Evolutionary conservation across 2,113 vertebrate genomes (phyloP).

Genomic region (Camelus dromedarius): DNA sequence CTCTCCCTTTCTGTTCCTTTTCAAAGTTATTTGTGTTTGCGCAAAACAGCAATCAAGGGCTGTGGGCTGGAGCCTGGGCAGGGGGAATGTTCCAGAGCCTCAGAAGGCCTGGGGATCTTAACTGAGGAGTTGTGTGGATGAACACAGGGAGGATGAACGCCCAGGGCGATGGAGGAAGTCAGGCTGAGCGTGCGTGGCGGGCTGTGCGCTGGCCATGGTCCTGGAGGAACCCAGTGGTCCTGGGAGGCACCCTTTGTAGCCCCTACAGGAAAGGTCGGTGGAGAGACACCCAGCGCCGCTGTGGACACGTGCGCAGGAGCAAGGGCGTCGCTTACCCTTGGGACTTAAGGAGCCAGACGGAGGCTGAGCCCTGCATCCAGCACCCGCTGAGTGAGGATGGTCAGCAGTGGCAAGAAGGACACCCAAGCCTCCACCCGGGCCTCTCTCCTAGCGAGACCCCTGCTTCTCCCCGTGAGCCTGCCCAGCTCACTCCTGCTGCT

Average conservation of each 20-base stretch:
- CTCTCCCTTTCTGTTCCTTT: neutral
- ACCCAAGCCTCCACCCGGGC: rapidly evolving
- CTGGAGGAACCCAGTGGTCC: neutral
- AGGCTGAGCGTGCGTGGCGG: neutral
- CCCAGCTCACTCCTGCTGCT: neutral
- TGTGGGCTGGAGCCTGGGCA: neutral
- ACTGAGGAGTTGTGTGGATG: rapidly evolving
- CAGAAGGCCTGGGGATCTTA: neutral
- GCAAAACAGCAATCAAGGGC: neutral
- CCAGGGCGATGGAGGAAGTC: neutral
- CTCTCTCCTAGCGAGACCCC: neutral
- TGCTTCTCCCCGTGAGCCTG: rapidly evolving
- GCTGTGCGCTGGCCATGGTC: rapidly evolving
- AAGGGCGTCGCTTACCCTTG: rapidly evolving
- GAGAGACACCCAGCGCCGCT: neutral
- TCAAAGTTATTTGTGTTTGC: constrained; percentile 7
- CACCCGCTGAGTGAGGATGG: rapidly evolving
- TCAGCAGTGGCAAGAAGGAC: neutral
- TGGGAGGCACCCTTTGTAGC: too few relatives aligned
- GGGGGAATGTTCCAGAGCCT: neutral
- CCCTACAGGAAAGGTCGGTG: rapidly evolving
- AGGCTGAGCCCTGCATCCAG: rapidly evolving
- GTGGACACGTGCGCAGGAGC: rapidly evolving
- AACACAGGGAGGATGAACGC: neutral
- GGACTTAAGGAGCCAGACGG: neutral